Evolutionary conservation across 1,140 invertebrate genomes (phyloP).

Genomic region (Reticulitermes speratus): DNA sequence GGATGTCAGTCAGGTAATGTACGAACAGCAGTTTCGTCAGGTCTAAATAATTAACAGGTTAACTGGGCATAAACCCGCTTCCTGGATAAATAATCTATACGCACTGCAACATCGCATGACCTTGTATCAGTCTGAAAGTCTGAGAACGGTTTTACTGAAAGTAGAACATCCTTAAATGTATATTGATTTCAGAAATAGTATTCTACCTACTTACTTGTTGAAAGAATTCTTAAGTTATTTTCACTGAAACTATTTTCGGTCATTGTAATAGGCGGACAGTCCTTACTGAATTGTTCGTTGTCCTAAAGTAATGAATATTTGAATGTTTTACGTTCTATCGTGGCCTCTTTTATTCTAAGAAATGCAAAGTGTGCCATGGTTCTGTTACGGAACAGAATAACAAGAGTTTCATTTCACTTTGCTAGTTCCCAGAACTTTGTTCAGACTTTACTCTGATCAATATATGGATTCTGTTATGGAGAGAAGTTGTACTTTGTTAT

Average conservation of each 20-base stretch:
- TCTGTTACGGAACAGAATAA: background rate
- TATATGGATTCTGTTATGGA: background rate
- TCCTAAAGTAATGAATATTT: background rate
- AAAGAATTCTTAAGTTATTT: background rate
- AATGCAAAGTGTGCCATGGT: background rate
- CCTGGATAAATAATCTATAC: too few species aligned
- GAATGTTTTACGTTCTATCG: background rate
- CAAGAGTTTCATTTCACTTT: background rate
- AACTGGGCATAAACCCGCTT: too few species aligned
- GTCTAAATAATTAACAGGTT: too few species aligned
- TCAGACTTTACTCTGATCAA: background rate
- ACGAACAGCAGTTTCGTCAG: too few species aligned
- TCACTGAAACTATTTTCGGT: background rate
- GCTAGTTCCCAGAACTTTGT: background rate
- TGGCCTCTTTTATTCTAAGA: background rate
- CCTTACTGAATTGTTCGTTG: background rate
- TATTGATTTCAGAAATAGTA: too few species aligned
- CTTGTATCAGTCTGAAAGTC: too few species aligned
- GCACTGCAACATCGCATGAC: too few species aligned
- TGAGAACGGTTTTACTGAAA: too few species aligned
- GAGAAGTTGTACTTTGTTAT: too few species aligned
- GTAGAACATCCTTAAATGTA: too few species aligned
- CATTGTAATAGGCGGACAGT: background rate
- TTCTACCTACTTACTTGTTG: background rate
- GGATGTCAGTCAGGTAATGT: too few species aligned